Base-by-base conservation (phyloP, 2,888 invertebrate genomes). In the Amphipyra berbera region DNA sequence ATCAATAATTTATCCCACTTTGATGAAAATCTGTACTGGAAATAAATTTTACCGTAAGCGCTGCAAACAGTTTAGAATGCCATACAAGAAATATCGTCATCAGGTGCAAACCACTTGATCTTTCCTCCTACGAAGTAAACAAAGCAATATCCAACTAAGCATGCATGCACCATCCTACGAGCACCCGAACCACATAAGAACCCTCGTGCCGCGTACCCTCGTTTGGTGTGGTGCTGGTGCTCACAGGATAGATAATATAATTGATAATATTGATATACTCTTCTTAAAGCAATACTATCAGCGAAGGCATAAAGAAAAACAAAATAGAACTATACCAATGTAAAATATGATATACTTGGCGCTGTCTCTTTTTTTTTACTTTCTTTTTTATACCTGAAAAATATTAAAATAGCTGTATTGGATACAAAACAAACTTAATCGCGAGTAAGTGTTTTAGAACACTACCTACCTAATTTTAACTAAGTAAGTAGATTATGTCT, bases 11-110 rank as follows among this genome's bases (percentile, higher is more conserved):
- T 95, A 82, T 97, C 97, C 49, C 80, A 84, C 27, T 69, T 84
- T 12, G 95, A 95, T 15, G 97, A 90, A 88, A 96, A 97, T 81
- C 96, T 95, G 82, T 95, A 97, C 97, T 96, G 88, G 68, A 95
- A 86, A 69, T 37, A 68, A 62, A 76, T 47, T 38, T 6, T 10
- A 56, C 13, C 27, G 47, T 60, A 48, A 68, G 54, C 40, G 49
- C 44, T 50, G 52, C 7, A 58, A 6, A 49, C 27, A 40, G 8
- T 33, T 15, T 27, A 33, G 0, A 12, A 30, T 37, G 9, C 0
- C 21, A 37, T n/a, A 14, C 37, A 33, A 33, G 7, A 21, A 21
- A 21, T 21, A 21, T 21, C n/a, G n/a, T 21, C 21, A 3, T 21
- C 21, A 21, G 21, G 21, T 21, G 21, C 3, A 21, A 21, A 21